Base-by-base conservation (phyloP, 2,888 invertebrate species). In the Tetranychus truncatus region DNA sequence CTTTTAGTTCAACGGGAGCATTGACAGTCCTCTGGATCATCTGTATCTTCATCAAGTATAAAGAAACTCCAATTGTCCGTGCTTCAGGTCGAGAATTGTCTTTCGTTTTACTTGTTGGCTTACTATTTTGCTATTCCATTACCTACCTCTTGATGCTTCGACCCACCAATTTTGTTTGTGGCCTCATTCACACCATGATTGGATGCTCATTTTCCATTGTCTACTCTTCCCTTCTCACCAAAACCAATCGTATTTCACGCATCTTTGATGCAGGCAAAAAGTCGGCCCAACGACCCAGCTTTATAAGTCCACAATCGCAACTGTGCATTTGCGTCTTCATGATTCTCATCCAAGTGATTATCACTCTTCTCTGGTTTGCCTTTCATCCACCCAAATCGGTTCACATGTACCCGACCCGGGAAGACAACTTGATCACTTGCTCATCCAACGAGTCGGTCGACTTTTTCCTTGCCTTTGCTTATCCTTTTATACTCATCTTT, bases 341-440 rank as follows among this genome's bases (percentile, higher is more conserved):
- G 46, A 82, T 83, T 6, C 78, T 80, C 11, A 79, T 83, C 34
- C 84, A 81, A 74, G 44, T 80, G 9, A 85, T 93, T 77, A 90
- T 95, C 80, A 92, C 92, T 79, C 90, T 89, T 1, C 88, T 94
- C 55, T 95, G 95, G 95, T 90, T 94, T 88, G 86, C 92, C 77
- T 89, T 93, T 79, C 89, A 91, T 1, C 95, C 95, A 15, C 92
- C 95, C 0, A 87, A 88, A 78, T 93, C 94, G 7, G 91, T 92
- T 82, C 88, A 91, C 84, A 91, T 92, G 85, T 90, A 94, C 84
- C 93, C 94, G 1, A 92, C 91, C 1, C 86, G 93, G 46, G 92
- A 93, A 78, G 92, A 92, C 85, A 95, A 95, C 84, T 87, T 94
- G 81, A 86, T 95, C 67, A 94, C 95, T 2, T 96, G 73, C 34